phyloP scores from a whole-genome alignment of 1,140 invertebrate genomes.

The honey bee (Apis mellifera) region DNA sequence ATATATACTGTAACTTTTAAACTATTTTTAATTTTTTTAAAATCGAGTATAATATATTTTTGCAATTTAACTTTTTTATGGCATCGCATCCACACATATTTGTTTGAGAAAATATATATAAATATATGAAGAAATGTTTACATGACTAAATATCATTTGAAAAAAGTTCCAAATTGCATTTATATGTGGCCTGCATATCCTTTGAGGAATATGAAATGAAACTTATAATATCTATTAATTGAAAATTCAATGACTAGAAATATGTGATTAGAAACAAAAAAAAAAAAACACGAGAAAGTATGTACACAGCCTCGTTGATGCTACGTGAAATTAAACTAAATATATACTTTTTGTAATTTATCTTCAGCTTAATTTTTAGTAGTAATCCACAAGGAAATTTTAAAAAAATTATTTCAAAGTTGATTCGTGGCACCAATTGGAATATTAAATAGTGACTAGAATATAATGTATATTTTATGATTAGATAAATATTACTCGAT shows the following conservation, averaged over 20 bases:
- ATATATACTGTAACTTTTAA: not conserved
- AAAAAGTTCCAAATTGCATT: conserved; percentile 68
- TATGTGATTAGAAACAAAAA: conserved; percentile 4
- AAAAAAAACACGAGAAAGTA: not conserved
- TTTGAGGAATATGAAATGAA: conserved; percentile 48
- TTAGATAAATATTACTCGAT: conserved; percentile 16
- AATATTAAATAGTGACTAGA: conserved; percentile 15
- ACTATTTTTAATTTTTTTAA: not conserved
- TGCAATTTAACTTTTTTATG: conserved; percentile 53
- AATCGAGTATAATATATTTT: conserved; percentile 28
- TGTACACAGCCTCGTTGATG: not conserved
- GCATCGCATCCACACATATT: conserved; percentile 67
- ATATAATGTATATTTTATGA: not conserved
- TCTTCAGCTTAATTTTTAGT: not conserved
- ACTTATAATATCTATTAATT: conserved; percentile 39
- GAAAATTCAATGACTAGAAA: conserved; percentile 41
- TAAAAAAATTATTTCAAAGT: not conserved
- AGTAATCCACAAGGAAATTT: not conserved
- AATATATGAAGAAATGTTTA: conserved; percentile 31
- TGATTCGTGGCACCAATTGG: not conserved
- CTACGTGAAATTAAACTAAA: conserved; percentile 1
- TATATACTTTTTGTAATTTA: not conserved
- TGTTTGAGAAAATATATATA: conserved; percentile 22
- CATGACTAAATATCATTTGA: conserved; percentile 3
- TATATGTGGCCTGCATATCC: conserved; percentile 71